Evolutionary conservation across 2,888 invertebrate species (phyloP), one percentile per base, ranked within the genome.

Genomic region (Heliconius aoede): DNA sequence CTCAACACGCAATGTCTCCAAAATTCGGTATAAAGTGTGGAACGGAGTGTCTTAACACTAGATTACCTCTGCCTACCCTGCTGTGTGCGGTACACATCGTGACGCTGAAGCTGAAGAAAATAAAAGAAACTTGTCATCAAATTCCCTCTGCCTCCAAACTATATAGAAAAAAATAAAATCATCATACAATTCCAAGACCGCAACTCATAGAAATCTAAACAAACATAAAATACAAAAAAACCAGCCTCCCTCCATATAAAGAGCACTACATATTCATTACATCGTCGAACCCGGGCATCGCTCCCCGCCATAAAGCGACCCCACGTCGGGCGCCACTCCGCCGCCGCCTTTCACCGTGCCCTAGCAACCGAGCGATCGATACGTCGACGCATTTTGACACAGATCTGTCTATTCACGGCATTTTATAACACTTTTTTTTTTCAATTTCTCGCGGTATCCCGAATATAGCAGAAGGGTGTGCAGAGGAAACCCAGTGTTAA

Each of bases 271-370:
- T 60, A 60, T 72, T 72, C 60, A 36, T 72, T 28, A 21, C 11
- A 60, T 0, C 32, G 26, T 28, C 51, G 46, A 21, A 51, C 36
- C 32, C 51, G 46, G 46, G 8, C 21, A 21, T 28, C 51, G 46
- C 21, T 26, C 36, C 46, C 51, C 5, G 61, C 51, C 7, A 71
- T 65, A 73, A 68, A 28, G 15, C 69, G 58, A 68, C 40, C 78
- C 79, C 78, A 73, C 51, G 61, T 64, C 67, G 78, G 79, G 79
- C 79, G 79, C 79, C 79, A 74, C 51, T 36, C 32, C 32, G 78
- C 36, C 69, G 72, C 67, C 62, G 73, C 73, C 69, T 65, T 73
- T 60, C 60, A 60, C 73, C 69, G 65, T 58, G 74, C 77, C 77
- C 77, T 72, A 55, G 78, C 72, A 72, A 79, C 75, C n/a, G 24